Base-by-base conservation (phyloP, 2,797 vertebrate genomes). In the Pygocentrus nattereri region DNA sequence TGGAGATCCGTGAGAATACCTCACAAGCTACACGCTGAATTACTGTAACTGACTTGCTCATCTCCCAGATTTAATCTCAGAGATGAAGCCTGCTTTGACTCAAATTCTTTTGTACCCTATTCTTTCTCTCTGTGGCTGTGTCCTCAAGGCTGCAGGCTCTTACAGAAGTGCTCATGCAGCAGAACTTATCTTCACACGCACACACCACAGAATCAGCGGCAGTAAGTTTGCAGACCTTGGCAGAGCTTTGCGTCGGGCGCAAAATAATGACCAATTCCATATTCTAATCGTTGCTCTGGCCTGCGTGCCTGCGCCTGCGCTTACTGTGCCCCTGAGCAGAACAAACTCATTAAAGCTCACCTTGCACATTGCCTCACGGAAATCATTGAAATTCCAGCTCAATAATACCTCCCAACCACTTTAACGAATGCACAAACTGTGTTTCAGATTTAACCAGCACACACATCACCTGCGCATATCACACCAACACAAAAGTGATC, bases 131-230 rank as follows among this genome's bases (percentile, higher is more conserved):
- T 58, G 12, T 74, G 30, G 49, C n/a, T 76, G 75, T 71, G 47
- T 83, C 76, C 80, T 76, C 58, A 50, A 72, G 72, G 70, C 65
- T 79, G 21, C 21, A 58, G 25, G 50, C 50, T 68, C 47, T 59
- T 34, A 50, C 31, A 82, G 31, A 82, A 78, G 72, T 75, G 84
- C 82, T 81, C 80, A 82, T 64, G 67, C 80, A 84, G 84, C 87
- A 85, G 73, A 78, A 78, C 23, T 16, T 71, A 82, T 85, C 76
- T 76, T 59, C 65, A 58, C 49, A 81, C 70, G 79, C 49, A 72
- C 44, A 71, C 25, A 58, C 31, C 38, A 44, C 79, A 68, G 54
- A 81, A 79, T 68, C 54, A 65, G 31, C 50, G 15, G 31, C 5
- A 0, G 44, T 16, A 74, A 82, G 44, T 81, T 65, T 85, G 64